Conservation (phyloP, 2,797 vertebrate genomes). For the Saxicola maurus region DNA sequence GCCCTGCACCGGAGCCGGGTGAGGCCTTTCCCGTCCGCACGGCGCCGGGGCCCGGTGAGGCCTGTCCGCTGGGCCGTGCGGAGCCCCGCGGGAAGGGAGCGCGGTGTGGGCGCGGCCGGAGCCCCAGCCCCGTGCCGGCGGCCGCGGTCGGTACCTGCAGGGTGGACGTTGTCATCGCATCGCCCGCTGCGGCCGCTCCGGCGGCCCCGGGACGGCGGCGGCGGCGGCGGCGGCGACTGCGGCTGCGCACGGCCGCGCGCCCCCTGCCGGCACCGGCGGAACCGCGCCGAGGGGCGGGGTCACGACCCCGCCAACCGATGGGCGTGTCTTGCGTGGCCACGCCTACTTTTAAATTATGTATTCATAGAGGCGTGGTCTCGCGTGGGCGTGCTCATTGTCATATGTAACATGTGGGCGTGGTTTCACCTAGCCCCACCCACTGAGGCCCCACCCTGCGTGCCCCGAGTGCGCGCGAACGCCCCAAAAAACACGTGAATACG, state of each 20-base stretch:
- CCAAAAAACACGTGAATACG: not conserved
- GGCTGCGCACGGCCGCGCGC: not conserved
- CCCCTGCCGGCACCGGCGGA: not conserved
- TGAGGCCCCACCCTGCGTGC: fast-evolving
- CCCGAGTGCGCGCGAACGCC: fast-evolving
- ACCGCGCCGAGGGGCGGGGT: not conserved
- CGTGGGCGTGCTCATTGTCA: no score
- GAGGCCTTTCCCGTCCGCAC: not conserved
- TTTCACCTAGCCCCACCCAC: fast-evolving
- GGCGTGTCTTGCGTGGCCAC: no score
- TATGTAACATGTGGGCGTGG: no score
- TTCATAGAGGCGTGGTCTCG: no score
- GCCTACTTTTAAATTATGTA: no score
- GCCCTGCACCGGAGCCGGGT: not conserved
- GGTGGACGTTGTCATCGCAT: not conserved
- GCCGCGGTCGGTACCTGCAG: not conserved
- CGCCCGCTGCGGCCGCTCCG: not conserved
- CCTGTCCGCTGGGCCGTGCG: not conserved
- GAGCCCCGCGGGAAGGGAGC: not conserved
- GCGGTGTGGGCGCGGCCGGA: not conserved
- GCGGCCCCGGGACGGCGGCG: not conserved
- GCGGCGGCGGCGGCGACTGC: not conserved
- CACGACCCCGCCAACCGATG: fast-evolving
- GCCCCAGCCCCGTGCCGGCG: no score
- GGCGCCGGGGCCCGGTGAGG: not conserved